phyloP scores from a whole-genome alignment of 2,888 invertebrate genomes.

The Archips xylosteana region DNA sequence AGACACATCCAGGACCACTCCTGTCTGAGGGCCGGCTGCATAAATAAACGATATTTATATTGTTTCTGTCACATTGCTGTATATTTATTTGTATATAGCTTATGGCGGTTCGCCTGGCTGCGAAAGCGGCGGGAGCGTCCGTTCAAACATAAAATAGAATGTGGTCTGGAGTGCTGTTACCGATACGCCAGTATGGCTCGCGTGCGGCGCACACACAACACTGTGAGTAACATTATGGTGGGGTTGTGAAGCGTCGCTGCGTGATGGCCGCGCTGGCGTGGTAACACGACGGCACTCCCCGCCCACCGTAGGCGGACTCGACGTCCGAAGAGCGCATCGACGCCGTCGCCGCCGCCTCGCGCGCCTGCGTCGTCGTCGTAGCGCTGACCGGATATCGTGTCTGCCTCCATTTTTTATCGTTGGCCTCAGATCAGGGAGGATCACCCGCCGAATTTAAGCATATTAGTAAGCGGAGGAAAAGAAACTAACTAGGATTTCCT shows the following conservation, averaged over 20 bases:
- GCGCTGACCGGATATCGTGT: slow-evolving; percentile 51
- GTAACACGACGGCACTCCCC: no score
- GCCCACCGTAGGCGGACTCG: not conserved
- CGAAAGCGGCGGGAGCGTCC: not conserved
- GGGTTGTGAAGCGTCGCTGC: no score
- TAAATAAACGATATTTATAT: slow-evolving; percentile 4
- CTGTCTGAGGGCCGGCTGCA: slow-evolving; percentile 45
- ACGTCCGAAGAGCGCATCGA: slow-evolving; percentile 16
- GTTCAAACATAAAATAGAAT: not conserved
- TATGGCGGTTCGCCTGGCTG: not conserved
- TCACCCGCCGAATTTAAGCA: no score
- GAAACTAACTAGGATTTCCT: no score
- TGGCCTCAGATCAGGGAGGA: slow-evolving; percentile 47
- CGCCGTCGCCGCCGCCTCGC: slow-evolving; percentile 9
- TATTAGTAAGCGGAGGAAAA: no score
- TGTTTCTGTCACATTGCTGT: not conserved
- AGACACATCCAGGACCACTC: slow-evolving; percentile 83
- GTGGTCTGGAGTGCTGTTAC: not conserved
- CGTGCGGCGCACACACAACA: no score
- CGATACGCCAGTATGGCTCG: no score
- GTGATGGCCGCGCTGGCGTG: no score
- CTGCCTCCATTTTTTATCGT: slow-evolving; percentile 52
- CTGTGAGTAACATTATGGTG: no score
- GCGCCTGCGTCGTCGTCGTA: slow-evolving; percentile 45
- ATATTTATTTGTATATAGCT: not conserved